Base-by-base conservation (phyloP, 2,113 vertebrate species). In the Carassius gibelio region DNA sequence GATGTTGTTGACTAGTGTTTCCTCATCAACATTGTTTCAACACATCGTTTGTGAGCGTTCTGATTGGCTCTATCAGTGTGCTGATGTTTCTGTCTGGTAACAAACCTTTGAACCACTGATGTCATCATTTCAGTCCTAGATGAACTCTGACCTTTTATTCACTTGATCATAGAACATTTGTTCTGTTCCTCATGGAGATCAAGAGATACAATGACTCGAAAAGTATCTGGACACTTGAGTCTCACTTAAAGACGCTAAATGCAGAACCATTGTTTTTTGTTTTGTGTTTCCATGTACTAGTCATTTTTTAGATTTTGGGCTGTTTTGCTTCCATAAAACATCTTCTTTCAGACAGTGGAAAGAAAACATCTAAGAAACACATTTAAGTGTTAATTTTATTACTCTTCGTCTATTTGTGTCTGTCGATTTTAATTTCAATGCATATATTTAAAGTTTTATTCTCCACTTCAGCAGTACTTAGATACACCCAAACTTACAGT, bases 11-110 rank as follows among this genome's bases (percentile, higher is more conserved):
- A 91, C 48, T 89, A 90, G 85, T 81, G 91, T 93, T 91, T 91
- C 90, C 91, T 92, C 92, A 93, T 91, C 90, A 84, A 85, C 87
- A 87, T 88, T 75, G 81, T 93, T 92, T 94, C 92, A 93, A 93
- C 92, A 95, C 90, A 87, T 55, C 75, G 88, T 83, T 68, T 83
- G 69, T 52, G 62, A 50, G 78, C n/a, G 79, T 88, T 88, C 57
- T 88, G 92, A 93, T 92, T 93, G 92, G 92, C 88, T 84, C 30
- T 62, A 82, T 78, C 52, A 30, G 74, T 87, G 55, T 84, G 74
- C 87, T 83, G 88, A 92, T 93, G 91, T 93, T 92, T 90, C 91
- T 87, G 89, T 88, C 85, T 81, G 85, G 84, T 64, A 85, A 89
- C 84, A 88, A 85, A 91, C 87, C 90, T 91, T 90, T 91, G 89